Base-by-base conservation (phyloP, 2,888 invertebrate species). In the Lysandra coridon region DNA sequence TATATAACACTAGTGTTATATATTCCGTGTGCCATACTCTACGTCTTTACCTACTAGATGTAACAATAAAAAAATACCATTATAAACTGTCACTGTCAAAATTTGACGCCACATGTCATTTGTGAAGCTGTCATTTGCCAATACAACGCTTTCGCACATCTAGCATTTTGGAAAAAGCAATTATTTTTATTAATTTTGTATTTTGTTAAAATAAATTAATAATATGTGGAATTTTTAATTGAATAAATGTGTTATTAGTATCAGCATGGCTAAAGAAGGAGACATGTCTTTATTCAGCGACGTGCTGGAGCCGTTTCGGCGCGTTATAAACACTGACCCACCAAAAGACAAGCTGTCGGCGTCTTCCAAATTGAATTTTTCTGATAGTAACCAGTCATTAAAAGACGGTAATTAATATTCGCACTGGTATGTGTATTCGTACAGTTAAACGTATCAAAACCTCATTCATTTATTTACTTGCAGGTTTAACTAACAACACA, bases 261-360 rank as follows among this genome's bases (percentile, higher is more conserved):
- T 75, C 76, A 86, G 84, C 81, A 94, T 94, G 94, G 91, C 94
- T 79, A 93, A 92, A 83, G 93, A 94, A 83, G 86, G 91, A 4
- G 93, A 94, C 81, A 93, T 93, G 90, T 94, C 95, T 80, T 86
- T 95, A 73, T 91, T 91, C 80, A 91, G 89, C 82, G 93, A 94
- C 83, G 94, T 95, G 10, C 84, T 95, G 81, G 91, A 94, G 84
- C 95, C 95, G 5, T 95, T 95, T 84, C 87, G 95, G 82, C 89
- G 94, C 80, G 93, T 90, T 76, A 93, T 95, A 84, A 94, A 94
- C 84, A 91, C 91, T 78, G 91, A 93, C 84, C 91, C 92, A 83
- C 93, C 93, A 83, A 93, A 92, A 88, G 93, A 94, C 84, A 94
- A 92, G 84, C 84, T 93, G 83, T 91, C 92, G 88, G 89, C 90